Evolutionary conservation across 2,888 invertebrate genomes (phyloP).

Genomic region (Graphium colonna): DNA sequence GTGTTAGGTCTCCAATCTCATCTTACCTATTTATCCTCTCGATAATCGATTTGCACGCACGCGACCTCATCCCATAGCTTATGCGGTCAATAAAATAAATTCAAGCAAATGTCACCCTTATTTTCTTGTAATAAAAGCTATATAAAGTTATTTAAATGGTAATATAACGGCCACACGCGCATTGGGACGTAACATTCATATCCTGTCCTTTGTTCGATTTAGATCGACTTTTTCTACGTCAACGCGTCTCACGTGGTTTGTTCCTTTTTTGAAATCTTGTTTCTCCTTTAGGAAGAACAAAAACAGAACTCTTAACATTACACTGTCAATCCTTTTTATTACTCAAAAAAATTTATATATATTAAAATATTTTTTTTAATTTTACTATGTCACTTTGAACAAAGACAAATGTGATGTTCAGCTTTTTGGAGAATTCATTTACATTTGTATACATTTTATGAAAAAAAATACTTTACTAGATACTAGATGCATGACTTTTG

Average conservation of each 20-base stretch:
- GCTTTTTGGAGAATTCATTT: too few species aligned
- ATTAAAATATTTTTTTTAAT: too few species aligned
- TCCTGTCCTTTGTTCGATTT: slow-evolving; percentile 56
- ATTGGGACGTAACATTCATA: slow-evolving; percentile 55
- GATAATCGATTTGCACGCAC: slow-evolving; percentile 64
- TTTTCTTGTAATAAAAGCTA: not conserved
- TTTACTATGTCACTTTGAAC: too few species aligned
- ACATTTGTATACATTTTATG: too few species aligned
- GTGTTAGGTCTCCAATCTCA: slow-evolving; percentile 45
- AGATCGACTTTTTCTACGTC: slow-evolving; percentile 42
- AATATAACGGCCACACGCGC: slow-evolving; percentile 39
- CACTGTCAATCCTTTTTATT: too few species aligned
- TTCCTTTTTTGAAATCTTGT: slow-evolving; percentile 15
- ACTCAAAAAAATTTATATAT: too few species aligned
- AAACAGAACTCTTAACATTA: too few species aligned
- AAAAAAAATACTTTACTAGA: too few species aligned
- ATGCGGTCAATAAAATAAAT: slow-evolving; percentile 20
- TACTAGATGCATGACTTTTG: too few species aligned
- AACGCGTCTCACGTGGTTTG: slow-evolving; percentile 37
- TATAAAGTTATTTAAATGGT: not conserved
- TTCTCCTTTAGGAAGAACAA: not conserved
- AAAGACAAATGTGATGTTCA: too few species aligned
- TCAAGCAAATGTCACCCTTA: slow-evolving; percentile 25
- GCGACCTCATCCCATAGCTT: slow-evolving; percentile 43
- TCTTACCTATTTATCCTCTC: slow-evolving; percentile 43